phyloP scores from a whole-genome alignment of 2,888 invertebrate genomes.

The Andrena chrysosceles region DNA sequence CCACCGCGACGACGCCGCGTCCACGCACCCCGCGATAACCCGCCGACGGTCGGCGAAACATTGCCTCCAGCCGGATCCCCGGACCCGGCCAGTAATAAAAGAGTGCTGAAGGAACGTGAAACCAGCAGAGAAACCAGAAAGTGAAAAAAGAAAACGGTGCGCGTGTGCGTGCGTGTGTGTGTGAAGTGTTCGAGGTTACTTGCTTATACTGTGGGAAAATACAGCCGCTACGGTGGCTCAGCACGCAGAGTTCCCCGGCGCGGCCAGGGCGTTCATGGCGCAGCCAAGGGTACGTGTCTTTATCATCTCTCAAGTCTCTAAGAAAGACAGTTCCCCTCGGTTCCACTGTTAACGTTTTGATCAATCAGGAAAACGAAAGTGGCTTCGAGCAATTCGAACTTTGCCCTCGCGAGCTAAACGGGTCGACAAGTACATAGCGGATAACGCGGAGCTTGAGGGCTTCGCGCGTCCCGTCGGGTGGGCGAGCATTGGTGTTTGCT shows the following conservation, averaged over 20 bases:
- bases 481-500: not conserved
- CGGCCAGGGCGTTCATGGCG: constrained; percentile 94
- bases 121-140: constrained; percentile 6
- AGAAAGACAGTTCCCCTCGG: too few relatives aligned
- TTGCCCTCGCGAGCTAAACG: too few relatives aligned
- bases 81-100: not conserved
- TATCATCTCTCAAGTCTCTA: not conserved
- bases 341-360: not conserved
- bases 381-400: not conserved
- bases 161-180: constrained; percentile 66
- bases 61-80: not conserved
- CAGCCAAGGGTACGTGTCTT: constrained; percentile 93
- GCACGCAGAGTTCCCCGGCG: constrained; percentile 87
- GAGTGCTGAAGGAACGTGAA: constrained; percentile 3
- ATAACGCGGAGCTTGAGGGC: not conserved
- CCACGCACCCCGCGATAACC: not conserved
- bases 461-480: not conserved
- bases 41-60: not conserved
- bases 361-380: not conserved
- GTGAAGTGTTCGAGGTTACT: constrained; percentile 72
- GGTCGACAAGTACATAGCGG: too few relatives aligned
- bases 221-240: constrained; percentile 86
- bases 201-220: constrained; percentile 82
- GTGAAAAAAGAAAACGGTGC: constrained; percentile 48
- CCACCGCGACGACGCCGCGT: not conserved